These are phyloP conservation scores for Paedocypris sp. DNA, from an alignment of 2,113 vertebrate species.

Conservation along the genomic window DNA sequence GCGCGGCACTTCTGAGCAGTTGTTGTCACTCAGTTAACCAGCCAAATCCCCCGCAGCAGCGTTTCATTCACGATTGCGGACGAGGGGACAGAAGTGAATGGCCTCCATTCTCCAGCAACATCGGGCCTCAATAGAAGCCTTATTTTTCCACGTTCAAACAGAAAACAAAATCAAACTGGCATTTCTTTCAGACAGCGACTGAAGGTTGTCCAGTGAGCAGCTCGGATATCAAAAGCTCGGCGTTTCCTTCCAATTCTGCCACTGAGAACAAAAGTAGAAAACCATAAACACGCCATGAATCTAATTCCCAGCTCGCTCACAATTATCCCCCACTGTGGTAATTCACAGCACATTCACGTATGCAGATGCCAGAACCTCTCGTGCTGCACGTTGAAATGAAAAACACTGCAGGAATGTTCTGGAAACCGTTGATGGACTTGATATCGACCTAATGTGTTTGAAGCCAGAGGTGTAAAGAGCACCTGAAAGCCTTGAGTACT, in stretches of 20 bases:
- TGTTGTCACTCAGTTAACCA: not conserved
- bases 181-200: no score
- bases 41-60: not conserved
- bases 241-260: not conserved
- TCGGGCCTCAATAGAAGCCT: not conserved
- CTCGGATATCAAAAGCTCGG: conserved; percentile 33
- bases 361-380: conserved; percentile 6
- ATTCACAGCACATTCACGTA: conserved; percentile 29
- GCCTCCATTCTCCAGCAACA: not conserved
- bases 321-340: conserved; percentile 11
- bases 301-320: conserved; percentile 3
- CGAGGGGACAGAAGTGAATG: not conserved
- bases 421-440: no score
- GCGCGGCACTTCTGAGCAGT: not conserved
- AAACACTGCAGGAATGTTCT: no score
- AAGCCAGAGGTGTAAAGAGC: no score
- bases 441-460: no score
- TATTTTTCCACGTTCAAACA: not conserved
- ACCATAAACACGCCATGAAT: conserved; percentile 34
- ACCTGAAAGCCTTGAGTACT: no score
- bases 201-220: conserved; percentile 2
- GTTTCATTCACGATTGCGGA: not conserved
- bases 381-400: not conserved
- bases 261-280: conserved; percentile 11
- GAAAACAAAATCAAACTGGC: not conserved